Evolutionary conservation across 2,113 vertebrate species (phyloP).

Genomic region (Cranoglanis bouderius): DNA sequence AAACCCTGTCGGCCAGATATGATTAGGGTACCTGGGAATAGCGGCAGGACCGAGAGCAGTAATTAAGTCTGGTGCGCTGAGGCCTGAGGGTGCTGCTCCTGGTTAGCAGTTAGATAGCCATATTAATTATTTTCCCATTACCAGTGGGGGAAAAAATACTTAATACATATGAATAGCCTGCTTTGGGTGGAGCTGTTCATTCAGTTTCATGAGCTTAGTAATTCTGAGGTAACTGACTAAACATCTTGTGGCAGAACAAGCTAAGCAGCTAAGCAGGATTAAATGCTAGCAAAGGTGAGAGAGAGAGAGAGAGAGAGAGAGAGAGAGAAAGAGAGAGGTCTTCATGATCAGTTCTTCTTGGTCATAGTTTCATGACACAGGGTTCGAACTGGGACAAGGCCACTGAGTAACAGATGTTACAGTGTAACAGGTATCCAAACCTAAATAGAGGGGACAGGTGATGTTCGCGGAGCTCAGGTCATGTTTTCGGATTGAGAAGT

Average conservation of each 20-base stretch:
- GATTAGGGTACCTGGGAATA: slow-evolving; percentile 51
- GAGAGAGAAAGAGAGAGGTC: neutral
- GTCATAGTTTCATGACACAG: slow-evolving; percentile 7
- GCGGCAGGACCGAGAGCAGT: slow-evolving; percentile 29
- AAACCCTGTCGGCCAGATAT: slow-evolving; percentile 50
- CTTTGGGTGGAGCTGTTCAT: neutral
- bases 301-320: neutral
- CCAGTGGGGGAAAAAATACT: neutral
- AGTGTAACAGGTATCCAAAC: slow-evolving; percentile 54
- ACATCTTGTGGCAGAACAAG: neutral
- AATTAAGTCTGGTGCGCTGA: slow-evolving; percentile 53
- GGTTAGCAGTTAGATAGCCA: neutral
- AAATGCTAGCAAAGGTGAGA: neutral
- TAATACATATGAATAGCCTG: neutral
- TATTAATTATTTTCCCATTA: neutral
- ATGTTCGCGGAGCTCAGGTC: slow-evolving; percentile 46
- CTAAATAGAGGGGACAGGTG: slow-evolving; percentile 50
- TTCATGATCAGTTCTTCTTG: neutral
- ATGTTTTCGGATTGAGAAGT: slow-evolving; percentile 26
- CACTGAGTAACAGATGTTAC: slow-evolving; percentile 50
- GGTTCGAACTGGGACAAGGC: slow-evolving; percentile 4
- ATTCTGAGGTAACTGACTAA: neutral
- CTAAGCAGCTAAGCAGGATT: neutral
- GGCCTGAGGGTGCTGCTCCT: slow-evolving; percentile 37
- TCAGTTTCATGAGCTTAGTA: neutral